phyloP scores from a whole-genome alignment of 2,797 vertebrate genomes.

The Salmo trutta region DNA sequence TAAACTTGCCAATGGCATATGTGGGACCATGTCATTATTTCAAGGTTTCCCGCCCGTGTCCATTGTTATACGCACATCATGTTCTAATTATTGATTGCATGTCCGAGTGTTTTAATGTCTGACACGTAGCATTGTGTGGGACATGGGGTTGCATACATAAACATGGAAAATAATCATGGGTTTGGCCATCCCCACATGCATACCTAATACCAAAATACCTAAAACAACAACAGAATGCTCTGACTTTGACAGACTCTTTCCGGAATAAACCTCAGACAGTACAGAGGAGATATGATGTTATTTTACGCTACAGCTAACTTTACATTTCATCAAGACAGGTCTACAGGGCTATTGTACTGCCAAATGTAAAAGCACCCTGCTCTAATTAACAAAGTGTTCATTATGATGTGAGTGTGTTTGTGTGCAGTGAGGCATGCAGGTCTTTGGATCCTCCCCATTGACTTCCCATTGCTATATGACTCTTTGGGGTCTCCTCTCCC shows the following conservation, averaged over 20 bases:
- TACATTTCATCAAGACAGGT: too few species aligned
- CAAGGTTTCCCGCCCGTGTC: too few species aligned
- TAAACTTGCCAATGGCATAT: neutral
- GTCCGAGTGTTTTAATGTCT: neutral
- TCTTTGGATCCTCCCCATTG: neutral
- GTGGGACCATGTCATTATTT: neutral
- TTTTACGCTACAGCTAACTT: too few species aligned
- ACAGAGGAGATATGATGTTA: too few species aligned
- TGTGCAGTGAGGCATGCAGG: neutral
- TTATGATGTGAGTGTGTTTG: neutral
- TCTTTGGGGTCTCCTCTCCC: neutral
- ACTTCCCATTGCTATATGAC: neutral
- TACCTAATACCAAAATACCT: neutral
- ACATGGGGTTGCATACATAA: neutral
- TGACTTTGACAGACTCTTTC: neutral
- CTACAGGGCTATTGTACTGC: neutral
- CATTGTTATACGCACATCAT: neutral
- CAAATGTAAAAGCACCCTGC: neutral
- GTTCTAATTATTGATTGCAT: neutral
- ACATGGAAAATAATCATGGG: neutral
- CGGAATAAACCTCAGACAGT: neutral
- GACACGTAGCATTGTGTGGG: neutral
- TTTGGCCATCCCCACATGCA: neutral
- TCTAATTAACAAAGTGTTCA: neutral
- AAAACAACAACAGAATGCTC: slow-evolving; percentile 1